Evolutionary conservation across 1,140 invertebrate species (phyloP).

Genomic region (Pentalonia nigronervosa): DNA sequence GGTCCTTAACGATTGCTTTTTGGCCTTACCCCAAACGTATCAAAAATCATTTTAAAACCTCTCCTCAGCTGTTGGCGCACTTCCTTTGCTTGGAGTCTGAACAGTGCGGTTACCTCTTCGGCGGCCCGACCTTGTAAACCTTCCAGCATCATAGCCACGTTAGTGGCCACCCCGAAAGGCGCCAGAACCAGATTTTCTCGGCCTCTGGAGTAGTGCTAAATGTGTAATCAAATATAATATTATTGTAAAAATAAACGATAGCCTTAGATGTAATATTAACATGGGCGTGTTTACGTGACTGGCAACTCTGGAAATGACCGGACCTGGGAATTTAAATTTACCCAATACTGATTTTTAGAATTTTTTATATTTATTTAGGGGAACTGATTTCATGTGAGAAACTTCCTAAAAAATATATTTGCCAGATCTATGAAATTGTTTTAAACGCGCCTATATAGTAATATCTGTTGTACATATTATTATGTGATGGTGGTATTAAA

Average conservation of each 20-base stretch:
- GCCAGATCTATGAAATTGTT: background rate
- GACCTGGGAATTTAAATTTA: background rate
- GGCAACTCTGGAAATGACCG: no score
- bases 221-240: background rate
- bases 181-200: constrained; percentile 62
- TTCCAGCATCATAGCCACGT: constrained; percentile 62
- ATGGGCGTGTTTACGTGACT: background rate
- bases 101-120: constrained; percentile 60
- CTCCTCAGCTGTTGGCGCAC: constrained; percentile 59
- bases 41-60: constrained; percentile 61
- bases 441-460: background rate
- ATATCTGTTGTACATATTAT: background rate
- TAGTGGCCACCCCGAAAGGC: constrained; percentile 62
- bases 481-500: background rate
- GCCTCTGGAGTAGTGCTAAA: constrained; percentile 53
- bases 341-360: background rate
- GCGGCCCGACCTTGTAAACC: constrained; percentile 60
- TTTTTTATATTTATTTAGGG: background rate
- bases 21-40: constrained; percentile 61
- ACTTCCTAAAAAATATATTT: background rate
- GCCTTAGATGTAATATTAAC: background rate
- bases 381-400: background rate
- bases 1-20: background rate
- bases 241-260: background rate
- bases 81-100: constrained; percentile 59